A percentile compares a stretch with the other conserved stretches of the same genome.
These are phyloP conservation scores for Eupithecia subfuscata DNA, from an alignment of 2,888 invertebrate species.

Conservation along the genomic window DNA sequence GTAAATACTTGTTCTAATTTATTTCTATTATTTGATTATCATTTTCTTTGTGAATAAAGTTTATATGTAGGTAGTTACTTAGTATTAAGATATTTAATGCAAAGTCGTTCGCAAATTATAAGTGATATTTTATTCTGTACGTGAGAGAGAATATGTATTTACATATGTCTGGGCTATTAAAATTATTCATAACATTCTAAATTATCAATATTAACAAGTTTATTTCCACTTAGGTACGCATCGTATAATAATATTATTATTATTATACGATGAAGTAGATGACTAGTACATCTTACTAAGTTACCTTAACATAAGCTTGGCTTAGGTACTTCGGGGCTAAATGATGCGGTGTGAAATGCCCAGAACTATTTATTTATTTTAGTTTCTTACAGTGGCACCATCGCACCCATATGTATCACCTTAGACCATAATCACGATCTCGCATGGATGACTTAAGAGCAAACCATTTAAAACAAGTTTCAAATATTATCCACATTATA, in stretches of 20 bases:
- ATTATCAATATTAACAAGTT: not conserved
- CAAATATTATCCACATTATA: constrained; percentile 30
- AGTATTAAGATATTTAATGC: not conserved
- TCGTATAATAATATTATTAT: no score
- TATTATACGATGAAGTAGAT: no score
- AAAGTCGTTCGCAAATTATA: not conserved
- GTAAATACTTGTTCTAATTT: no score
- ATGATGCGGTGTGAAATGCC: not conserved
- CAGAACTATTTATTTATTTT: not conserved
- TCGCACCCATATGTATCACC: not conserved
- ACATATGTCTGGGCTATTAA: no score
- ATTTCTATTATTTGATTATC: no score
- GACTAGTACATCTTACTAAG: not conserved
- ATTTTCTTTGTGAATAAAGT: no score
- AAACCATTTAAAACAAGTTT: constrained; percentile 37
- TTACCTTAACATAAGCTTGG: not conserved
- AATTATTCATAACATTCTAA: not conserved
- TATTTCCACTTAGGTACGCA: not conserved
- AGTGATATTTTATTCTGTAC: not conserved
- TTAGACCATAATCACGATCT: constrained; percentile 36
- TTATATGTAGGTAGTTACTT: no score
- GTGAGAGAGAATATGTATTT: not conserved
- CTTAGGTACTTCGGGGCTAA: not conserved
- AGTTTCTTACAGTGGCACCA: constrained; percentile 1
- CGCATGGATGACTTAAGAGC: constrained; percentile 42